Conservation (phyloP, 1,140 invertebrate species). For the Drosophila biarmipes region DNA sequence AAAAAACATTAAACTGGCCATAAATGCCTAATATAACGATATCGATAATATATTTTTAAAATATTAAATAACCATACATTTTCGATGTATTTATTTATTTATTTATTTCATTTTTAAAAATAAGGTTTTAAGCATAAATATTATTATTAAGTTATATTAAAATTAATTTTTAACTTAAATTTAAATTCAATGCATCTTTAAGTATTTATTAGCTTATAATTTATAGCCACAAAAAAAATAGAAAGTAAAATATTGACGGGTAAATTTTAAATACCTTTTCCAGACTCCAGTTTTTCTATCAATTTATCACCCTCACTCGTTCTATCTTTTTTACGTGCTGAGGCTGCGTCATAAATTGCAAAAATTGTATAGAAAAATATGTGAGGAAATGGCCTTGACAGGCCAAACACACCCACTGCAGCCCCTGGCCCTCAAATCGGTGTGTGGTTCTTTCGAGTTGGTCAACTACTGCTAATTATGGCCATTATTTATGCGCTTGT, state of each 20-base stretch:
- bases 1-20: too few species aligned
- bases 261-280: not conserved
- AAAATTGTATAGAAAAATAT: constrained; percentile 40
- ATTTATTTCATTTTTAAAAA: too few species aligned
- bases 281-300: not conserved
- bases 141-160: too few species aligned
- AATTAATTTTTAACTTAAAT: too few species aligned
- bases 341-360: constrained; percentile 27
- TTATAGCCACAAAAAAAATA: too few species aligned
- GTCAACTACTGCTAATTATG: constrained; percentile 55
- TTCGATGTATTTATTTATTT: too few species aligned
- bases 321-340: constrained; percentile 8
- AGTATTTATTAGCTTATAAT: too few species aligned
- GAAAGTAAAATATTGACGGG: not conserved
- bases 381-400: constrained; percentile 31
- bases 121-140: too few species aligned
- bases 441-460: constrained; percentile 12
- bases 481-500: constrained; percentile 50
- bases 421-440: not conserved
- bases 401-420: not conserved
- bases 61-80: too few species aligned
- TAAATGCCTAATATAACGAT: too few species aligned
- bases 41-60: too few species aligned
- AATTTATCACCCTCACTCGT: constrained; percentile 19
- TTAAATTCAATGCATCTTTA: too few species aligned